Evolutionary conservation across 2,113 vertebrate species (phyloP).

Genomic region (Protobothrops mucrosquamatus): DNA sequence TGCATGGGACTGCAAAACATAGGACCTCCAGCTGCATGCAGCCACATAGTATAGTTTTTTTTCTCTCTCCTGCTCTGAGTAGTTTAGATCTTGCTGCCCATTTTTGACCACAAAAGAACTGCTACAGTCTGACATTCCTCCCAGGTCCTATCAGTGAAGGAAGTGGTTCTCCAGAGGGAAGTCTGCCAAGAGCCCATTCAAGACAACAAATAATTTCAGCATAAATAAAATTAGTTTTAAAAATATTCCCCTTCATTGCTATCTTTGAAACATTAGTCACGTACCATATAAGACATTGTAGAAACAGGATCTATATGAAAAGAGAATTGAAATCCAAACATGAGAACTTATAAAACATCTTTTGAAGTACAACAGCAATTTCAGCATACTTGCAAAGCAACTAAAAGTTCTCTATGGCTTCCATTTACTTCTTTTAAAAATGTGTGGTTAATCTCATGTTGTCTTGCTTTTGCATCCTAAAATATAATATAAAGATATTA

Average conservation of each 20-base stretch:
- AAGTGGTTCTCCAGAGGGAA: background rate
- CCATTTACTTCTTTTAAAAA: background rate
- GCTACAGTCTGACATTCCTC: background rate
- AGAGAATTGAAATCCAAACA: background rate
- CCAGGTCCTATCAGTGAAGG: background rate
- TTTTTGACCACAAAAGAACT: background rate
- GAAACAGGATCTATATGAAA: background rate
- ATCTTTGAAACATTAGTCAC: background rate
- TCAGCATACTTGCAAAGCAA: background rate
- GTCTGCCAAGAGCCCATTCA: background rate
- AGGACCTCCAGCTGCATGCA: background rate
- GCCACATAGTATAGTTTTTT: background rate
- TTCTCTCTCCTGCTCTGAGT: background rate
- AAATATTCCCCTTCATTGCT: background rate
- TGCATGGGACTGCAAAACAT: background rate
- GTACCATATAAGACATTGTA: background rate
- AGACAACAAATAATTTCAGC: background rate
- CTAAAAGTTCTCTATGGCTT: background rate
- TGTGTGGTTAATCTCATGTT: background rate
- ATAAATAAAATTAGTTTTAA: background rate
- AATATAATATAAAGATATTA: background rate
- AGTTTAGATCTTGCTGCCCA: background rate
- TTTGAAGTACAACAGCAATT: background rate
- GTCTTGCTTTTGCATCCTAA: fast-evolving
- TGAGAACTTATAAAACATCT: background rate